phyloP scores from a whole-genome alignment of 2,797 vertebrate genomes.

The Acipenser ruthenus region DNA sequence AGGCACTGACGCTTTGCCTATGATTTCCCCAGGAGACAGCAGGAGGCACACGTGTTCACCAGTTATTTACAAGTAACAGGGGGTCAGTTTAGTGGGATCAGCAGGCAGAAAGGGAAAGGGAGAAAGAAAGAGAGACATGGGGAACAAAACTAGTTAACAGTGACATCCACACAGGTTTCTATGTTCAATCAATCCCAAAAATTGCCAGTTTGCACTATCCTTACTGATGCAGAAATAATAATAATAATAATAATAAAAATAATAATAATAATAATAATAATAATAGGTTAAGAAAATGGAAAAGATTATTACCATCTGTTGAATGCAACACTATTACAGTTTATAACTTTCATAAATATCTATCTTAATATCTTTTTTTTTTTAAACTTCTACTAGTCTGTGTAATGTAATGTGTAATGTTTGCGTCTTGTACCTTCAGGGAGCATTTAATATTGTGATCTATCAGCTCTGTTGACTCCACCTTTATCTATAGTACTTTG shows the following conservation, averaged over 20 bases:
- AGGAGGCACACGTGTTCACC: conserved; percentile 51
- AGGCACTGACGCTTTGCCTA: conserved; percentile 86
- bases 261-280: background rate
- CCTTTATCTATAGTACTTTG: no score
- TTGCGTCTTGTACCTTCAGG: no score
- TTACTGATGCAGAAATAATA: background rate
- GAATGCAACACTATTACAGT: background rate
- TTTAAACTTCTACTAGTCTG: no score
- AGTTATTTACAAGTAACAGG: conserved; percentile 26
- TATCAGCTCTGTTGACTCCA: no score
- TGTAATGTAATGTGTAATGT: no score
- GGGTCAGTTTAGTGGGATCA: conserved; percentile 46
- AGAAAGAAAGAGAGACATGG: conserved; percentile 34
- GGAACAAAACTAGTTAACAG: conserved; percentile 7
- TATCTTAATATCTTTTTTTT: no score
- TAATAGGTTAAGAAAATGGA: background rate
- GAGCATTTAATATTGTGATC: no score
- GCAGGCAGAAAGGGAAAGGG: conserved; percentile 54
- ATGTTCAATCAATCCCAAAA: conserved; percentile 20
- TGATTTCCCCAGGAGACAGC: conserved; percentile 57
- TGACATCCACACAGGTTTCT: conserved; percentile 18
- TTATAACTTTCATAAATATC: no score
- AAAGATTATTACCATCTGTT: background rate
- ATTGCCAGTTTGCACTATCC: background rate
- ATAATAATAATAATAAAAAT: background rate